phyloP scores from a whole-genome alignment of 2,888 invertebrate genomes.

The Litoditis marina region DNA sequence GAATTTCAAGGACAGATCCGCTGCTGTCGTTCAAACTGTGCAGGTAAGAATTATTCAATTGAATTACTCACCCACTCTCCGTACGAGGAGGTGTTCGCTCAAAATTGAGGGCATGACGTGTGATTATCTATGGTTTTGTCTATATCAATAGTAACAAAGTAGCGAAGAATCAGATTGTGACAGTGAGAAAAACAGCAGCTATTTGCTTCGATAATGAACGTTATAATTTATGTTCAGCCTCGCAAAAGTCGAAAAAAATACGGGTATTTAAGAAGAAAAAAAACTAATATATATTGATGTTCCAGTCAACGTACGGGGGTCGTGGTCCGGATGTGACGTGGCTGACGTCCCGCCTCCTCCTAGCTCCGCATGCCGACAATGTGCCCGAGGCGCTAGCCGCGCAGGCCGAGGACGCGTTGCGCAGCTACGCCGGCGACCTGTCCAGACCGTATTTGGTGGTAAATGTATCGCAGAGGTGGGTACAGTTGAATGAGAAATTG shows the following conservation, averaged over 20 bases:
- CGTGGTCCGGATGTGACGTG: constrained; percentile 75
- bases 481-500: too few species aligned
- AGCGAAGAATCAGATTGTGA: too few species aligned
- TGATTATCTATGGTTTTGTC: too few species aligned
- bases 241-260: too few species aligned
- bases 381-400: constrained; percentile 37
- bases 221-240: too few species aligned
- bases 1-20: constrained; percentile 89
- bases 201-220: too few species aligned
- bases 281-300: too few species aligned
- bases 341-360: constrained; percentile 85
- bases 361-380: constrained; percentile 86
- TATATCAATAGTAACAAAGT: too few species aligned
- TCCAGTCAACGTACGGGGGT: constrained; percentile 66
- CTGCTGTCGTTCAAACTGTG: constrained; percentile 92
- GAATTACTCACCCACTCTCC: background rate
- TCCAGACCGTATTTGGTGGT: constrained; percentile 77
- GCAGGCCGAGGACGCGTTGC: constrained; percentile 64
- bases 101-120: too few species aligned
- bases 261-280: too few species aligned
- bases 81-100: too few species aligned
- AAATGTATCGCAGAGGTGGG: constrained; percentile 73
- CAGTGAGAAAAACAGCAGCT: too few species aligned
- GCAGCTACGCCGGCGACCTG: constrained; percentile 74
- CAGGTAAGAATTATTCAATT: constrained; percentile 67